These are phyloP conservation scores for Drosophila burlai DNA, from an alignment of 1,140 invertebrate species.

Conservation along the genomic window DNA sequence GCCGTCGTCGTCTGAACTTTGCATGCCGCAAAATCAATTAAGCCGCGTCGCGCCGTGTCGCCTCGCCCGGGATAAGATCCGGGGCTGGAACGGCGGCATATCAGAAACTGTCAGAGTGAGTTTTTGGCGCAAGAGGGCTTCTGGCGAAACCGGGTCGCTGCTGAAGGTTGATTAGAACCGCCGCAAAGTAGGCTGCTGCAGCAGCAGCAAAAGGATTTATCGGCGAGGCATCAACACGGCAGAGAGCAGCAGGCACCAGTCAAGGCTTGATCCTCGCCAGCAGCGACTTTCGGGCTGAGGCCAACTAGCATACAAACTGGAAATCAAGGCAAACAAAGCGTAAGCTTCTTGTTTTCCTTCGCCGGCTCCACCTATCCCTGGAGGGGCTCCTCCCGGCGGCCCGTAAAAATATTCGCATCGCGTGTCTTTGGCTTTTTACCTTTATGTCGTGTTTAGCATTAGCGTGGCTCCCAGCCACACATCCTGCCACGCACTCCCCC, in stretches of 20 bases:
- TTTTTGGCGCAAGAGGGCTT: slow-evolving; percentile 27
- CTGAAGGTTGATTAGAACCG: slow-evolving; percentile 61
- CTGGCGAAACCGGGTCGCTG: slow-evolving; percentile 53
- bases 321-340: slow-evolving; percentile 58
- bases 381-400: slow-evolving; percentile 1
- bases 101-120: slow-evolving; percentile 60
- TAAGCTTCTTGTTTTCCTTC: slow-evolving; percentile 43
- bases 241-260: slow-evolving; percentile 49
- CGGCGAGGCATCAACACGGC: slow-evolving; percentile 38
- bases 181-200: slow-evolving; percentile 30
- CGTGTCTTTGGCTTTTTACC: slow-evolving; percentile 80
- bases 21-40: slow-evolving; percentile 82
- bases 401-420: slow-evolving; percentile 79
- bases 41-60: slow-evolving; percentile 42
- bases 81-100: slow-evolving; percentile 8
- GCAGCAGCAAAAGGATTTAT: slow-evolving; percentile 8
- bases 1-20: slow-evolving; percentile 52
- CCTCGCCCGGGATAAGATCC: neutral
- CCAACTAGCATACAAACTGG: slow-evolving; percentile 33
- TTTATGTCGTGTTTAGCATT: slow-evolving; percentile 82
- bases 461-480: slow-evolving; percentile 33
- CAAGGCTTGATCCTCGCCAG: slow-evolving; percentile 67
- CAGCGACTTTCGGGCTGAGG: slow-evolving; percentile 25
- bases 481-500: neutral
- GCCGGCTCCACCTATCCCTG: neutral